A percentile compares a stretch with the other conserved stretches of the same genome.
Conservation (phyloP, 2,113 vertebrate species). For the Macquaria ambigua region DNA sequence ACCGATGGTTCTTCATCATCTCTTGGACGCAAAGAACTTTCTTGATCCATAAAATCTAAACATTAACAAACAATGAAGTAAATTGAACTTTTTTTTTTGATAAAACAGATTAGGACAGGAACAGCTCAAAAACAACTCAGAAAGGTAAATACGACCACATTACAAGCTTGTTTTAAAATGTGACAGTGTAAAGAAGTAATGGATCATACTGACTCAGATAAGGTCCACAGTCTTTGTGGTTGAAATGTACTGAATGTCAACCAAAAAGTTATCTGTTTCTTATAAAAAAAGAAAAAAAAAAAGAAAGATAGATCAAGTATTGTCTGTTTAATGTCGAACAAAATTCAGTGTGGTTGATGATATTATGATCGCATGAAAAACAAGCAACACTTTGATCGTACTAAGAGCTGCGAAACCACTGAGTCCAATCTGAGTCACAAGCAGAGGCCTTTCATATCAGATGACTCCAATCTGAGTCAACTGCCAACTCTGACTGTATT, state of each 20-base stretch:
- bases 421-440: constrained; percentile 75
- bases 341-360: background rate
- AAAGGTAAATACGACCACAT: background rate
- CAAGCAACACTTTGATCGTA: constrained; percentile 47
- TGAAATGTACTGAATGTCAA: constrained; percentile 6
- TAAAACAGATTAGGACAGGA: background rate
- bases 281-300: background rate
- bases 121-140: background rate
- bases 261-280: background rate
- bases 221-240: background rate
- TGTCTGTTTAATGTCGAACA: background rate
- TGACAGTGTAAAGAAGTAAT: background rate
- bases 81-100: background rate
- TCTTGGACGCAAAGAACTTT: background rate
- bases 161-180: background rate
- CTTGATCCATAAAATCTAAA: constrained; percentile 67
- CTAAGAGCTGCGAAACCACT: constrained; percentile 60
- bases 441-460: constrained; percentile 47
- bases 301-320: background rate
- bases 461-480: constrained; percentile 51
- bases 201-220: background rate
- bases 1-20: constrained; percentile 4
- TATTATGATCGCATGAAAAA: constrained; percentile 10
- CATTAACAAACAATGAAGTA: background rate
- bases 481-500: background rate